Evolutionary conservation across 2,888 invertebrate genomes (phyloP).

Genomic region (Dryobota labecula): DNA sequence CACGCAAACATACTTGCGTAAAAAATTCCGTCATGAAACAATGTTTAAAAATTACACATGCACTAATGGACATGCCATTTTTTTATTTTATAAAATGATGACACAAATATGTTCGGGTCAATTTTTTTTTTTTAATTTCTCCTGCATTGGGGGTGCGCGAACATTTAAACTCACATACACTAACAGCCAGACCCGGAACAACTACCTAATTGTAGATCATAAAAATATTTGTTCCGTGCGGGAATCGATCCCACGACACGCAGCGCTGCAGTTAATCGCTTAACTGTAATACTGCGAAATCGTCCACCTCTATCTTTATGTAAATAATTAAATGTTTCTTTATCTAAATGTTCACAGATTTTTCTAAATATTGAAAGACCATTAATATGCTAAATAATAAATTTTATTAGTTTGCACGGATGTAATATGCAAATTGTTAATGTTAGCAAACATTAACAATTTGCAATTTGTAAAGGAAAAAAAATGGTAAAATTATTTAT

Average conservation of each 20-base stretch:
- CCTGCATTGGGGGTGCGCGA: no score
- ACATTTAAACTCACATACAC: no score
- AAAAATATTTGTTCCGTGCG: no score
- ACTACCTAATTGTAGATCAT: no score
- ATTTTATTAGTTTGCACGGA: conserved; percentile 33
- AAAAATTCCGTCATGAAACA: background rate
- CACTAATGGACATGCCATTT: background rate
- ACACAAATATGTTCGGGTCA: no score
- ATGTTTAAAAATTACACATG: conserved; percentile 1
- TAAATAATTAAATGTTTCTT: conserved; percentile 25
- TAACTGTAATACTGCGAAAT: no score
- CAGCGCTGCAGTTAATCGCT: no score
- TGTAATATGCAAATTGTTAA: conserved; percentile 27
- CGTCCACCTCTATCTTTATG: conserved; percentile 27
- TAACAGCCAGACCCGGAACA: no score
- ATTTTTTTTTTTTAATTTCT: no score
- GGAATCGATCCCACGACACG: no score
- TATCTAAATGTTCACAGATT: conserved; percentile 33
- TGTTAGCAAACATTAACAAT: conserved; percentile 37
- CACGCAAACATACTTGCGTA: background rate
- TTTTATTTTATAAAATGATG: no score
- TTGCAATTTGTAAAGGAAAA: conserved; percentile 4
- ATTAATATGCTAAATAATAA: conserved; percentile 35
- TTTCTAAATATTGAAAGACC: conserved; percentile 31
- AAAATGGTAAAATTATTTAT: background rate